A percentile compares a stretch with the other conserved stretches of the same genome.
phyloP scores from a whole-genome alignment of 2,888 invertebrate species.

The Arrhopalites spinosus region DNA sequence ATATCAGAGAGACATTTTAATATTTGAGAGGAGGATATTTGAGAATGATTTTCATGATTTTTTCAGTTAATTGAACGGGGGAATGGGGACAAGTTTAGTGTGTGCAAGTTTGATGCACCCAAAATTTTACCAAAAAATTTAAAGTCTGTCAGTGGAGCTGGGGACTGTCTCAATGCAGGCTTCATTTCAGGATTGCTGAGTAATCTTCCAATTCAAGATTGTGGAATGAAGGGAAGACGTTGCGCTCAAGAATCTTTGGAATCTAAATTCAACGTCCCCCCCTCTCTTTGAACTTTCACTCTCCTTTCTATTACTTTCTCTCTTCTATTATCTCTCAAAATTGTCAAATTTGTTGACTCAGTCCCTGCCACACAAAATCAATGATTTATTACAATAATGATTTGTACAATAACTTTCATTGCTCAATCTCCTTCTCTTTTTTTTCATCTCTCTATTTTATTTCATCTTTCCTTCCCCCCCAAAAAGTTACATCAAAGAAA shows the following conservation, averaged over 20 bases:
- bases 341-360: too few relatives aligned
- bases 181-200: slow-evolving; percentile 69
- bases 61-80: background rate
- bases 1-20: too few relatives aligned
- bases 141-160: slow-evolving; percentile 80
- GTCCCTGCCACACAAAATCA: too few relatives aligned
- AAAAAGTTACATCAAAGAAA: too few relatives aligned
- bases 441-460: too few relatives aligned
- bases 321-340: too few relatives aligned
- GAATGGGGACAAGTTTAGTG: background rate
- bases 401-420: too few relatives aligned
- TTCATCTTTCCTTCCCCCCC: too few relatives aligned
- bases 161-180: slow-evolving; percentile 71
- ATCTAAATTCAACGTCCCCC: slow-evolving; percentile 68
- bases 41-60: background rate
- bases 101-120: slow-evolving; percentile 56
- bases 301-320: too few relatives aligned
- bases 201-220: slow-evolving; percentile 65
- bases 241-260: slow-evolving; percentile 68
- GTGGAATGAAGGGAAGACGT: slow-evolving; percentile 68
- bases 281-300: slow-evolving; percentile 39
- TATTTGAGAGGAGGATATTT: too few relatives aligned
- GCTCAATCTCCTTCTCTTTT: too few relatives aligned
- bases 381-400: too few relatives aligned
- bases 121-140: slow-evolving; percentile 57